A percentile compares a stretch with the other conserved stretches of the same genome.
Conservation (phyloP, 2,888 invertebrate genomes). For the Leptothorax acervorum region DNA sequence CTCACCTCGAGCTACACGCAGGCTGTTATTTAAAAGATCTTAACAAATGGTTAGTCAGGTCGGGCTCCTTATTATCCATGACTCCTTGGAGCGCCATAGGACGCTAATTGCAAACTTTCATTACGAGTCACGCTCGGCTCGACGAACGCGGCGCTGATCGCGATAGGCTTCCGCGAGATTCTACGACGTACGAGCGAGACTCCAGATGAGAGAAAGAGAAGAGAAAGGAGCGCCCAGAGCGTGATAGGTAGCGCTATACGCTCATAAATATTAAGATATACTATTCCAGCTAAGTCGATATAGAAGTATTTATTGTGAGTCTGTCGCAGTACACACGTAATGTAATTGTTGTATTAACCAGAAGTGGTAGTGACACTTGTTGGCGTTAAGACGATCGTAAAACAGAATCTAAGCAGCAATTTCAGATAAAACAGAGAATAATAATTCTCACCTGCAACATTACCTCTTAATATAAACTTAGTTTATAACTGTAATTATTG, state of each 20-base stretch:
- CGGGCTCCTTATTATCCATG: constrained; percentile 72
- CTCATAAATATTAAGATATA: constrained; percentile 54
- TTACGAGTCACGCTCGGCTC: constrained; percentile 74
- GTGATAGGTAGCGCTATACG: constrained; percentile 40
- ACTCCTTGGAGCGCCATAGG: constrained; percentile 63
- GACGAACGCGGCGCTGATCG: constrained; percentile 62
- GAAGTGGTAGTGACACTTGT: constrained; percentile 19
- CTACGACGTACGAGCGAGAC: constrained; percentile 14
- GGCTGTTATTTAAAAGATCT: constrained; percentile 66
- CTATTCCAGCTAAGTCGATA: constrained; percentile 20
- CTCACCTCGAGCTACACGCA: constrained; percentile 43
- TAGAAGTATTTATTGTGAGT: constrained; percentile 32
- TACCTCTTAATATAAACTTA: neutral
- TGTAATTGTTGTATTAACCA: constrained; percentile 33
- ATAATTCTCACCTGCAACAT: neutral
- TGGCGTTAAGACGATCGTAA: constrained; percentile 2
- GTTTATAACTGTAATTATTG: neutral
- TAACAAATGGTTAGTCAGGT: constrained; percentile 61
- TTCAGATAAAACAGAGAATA: neutral
- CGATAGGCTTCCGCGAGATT: constrained; percentile 65
- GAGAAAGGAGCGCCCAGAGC: constrained; percentile 38
- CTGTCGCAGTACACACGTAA: neutral
- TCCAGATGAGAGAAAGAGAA: constrained; percentile 38
- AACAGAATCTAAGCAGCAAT: neutral
- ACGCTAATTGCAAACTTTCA: constrained; percentile 77